Conservation (phyloP, 2,113 vertebrate genomes). For the Thinocorus orbignyianus region DNA sequence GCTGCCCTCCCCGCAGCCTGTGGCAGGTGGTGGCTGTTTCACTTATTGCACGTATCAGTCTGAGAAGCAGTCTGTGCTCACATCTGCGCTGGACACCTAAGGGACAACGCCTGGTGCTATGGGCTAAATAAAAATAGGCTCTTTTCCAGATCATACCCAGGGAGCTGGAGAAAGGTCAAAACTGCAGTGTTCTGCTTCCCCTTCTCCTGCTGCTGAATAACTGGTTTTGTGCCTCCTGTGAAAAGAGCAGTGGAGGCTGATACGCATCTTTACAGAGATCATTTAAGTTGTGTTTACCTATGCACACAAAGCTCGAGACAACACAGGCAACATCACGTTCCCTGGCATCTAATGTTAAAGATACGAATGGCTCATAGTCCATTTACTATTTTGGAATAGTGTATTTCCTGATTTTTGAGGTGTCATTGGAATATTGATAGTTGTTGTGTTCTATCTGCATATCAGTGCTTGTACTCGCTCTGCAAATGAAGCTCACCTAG, state of each 20-base stretch:
- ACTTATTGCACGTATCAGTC: neutral
- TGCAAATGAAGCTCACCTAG: neutral
- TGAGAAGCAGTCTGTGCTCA: neutral
- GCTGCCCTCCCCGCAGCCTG: neutral
- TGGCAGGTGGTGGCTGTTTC: neutral
- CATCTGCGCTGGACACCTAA: neutral
- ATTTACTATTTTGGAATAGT: neutral
- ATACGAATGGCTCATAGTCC: neutral
- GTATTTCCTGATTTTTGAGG: neutral
- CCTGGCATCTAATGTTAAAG: neutral
- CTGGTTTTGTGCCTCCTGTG: neutral
- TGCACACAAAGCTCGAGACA: neutral
- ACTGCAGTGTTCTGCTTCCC: neutral
- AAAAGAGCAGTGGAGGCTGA: neutral
- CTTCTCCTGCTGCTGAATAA: neutral
- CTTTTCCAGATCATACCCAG: neutral
- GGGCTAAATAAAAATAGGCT: neutral
- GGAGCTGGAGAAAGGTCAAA: neutral
- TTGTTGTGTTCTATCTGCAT: constrained; percentile 14
- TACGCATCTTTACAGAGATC: neutral
- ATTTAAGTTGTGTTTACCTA: neutral
- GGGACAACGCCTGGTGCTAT: neutral
- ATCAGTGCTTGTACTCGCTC: constrained; percentile 2
- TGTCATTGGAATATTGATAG: constrained; percentile 16
- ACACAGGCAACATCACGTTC: neutral